Evolutionary conservation across 1,140 invertebrate genomes (phyloP), one percentile per base, ranked within the genome.

Genomic region (Latrodectus geometricus): DNA sequence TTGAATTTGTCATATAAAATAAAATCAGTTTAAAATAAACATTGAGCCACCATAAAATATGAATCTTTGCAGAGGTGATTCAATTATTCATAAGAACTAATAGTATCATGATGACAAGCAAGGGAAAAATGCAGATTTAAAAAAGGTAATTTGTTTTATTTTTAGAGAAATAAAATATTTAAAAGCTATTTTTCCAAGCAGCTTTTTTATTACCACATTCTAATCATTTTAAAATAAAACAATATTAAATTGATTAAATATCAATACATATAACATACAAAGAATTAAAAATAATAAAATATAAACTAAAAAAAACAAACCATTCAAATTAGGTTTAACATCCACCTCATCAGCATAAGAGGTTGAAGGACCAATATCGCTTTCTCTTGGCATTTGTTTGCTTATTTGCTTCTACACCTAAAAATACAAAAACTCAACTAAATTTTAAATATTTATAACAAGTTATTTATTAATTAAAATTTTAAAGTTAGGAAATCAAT

Each of bases 321-420:
- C 83, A 72, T 75, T 86, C 17, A 86, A 69, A 70, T 86, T 73
- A 21, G 83, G 83, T 11, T 86, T 86, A 1, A 86, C 83, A 70
- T 86, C 83, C 50, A 52, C 65, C 52, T 76, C 72, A 69, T 23
- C 82, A 35, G 75, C 49, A 77, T 66, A 69, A 54, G 83, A 49
- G 17, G 72, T 11, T 48, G 35, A 17, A 65, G 54, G 4, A 17
- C 11, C 50, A 20, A 15, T 9, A 52, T 35, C 14, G 9, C 65
- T 66, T 65, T 78, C 76, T 17, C 65, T 78, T 35, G 76, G 8
- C 56, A 78, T 66, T 65, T 20, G 15, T 9, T 3, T 23, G 9
- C n/a, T 69, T 11, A 69, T 4, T 69, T 9, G 20, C 4, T 69
- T 15, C 9, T 11, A 21, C n/a, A 69, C 68, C 68, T 69, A 11